Evolutionary conservation across 2,797 vertebrate genomes (phyloP).

Genomic region (Hephaestus fuliginosus): DNA sequence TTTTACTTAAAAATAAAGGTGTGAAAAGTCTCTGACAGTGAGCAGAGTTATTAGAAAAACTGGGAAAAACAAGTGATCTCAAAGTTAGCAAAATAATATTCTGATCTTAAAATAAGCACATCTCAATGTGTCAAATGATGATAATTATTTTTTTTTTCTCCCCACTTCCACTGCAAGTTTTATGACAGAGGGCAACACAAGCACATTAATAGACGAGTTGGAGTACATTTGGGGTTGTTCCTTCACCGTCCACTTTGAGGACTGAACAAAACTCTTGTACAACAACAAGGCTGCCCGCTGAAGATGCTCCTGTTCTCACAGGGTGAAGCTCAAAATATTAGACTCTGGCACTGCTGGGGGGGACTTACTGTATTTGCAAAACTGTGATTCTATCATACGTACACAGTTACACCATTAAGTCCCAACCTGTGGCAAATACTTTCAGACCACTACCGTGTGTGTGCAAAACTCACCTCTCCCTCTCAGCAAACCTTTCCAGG

Average conservation of each 20-base stretch:
- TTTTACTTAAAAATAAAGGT: not conserved
- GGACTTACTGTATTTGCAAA: not conserved
- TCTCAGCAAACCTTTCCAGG: slow-evolving; percentile 94
- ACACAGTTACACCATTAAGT: not conserved
- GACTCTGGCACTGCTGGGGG: not conserved
- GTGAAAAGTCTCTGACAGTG: not conserved
- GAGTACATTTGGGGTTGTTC: not conserved
- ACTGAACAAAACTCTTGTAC: not conserved
- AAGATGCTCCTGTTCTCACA: not conserved
- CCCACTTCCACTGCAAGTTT: not conserved
- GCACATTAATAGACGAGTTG: not conserved
- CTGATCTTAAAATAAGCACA: not conserved
- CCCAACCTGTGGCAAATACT: not conserved
- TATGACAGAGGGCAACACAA: not conserved
- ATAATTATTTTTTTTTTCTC: not conserved
- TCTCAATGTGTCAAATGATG: not conserved
- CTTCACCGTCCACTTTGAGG: not conserved
- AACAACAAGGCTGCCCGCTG: not conserved
- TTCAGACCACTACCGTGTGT: not conserved
- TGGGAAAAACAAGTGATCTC: not conserved
- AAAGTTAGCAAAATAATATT: not conserved
- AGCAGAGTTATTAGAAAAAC: not conserved
- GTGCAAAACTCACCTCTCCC: slow-evolving; percentile 88
- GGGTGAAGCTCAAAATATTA: not conserved
- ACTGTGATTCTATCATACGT: slow-evolving; percentile 10